Percentiles rank a stretch among this genome's conserved stretches.
Evolutionary conservation across 2,113 vertebrate genomes (phyloP).

Genomic region (Podarcis muralis): DNA sequence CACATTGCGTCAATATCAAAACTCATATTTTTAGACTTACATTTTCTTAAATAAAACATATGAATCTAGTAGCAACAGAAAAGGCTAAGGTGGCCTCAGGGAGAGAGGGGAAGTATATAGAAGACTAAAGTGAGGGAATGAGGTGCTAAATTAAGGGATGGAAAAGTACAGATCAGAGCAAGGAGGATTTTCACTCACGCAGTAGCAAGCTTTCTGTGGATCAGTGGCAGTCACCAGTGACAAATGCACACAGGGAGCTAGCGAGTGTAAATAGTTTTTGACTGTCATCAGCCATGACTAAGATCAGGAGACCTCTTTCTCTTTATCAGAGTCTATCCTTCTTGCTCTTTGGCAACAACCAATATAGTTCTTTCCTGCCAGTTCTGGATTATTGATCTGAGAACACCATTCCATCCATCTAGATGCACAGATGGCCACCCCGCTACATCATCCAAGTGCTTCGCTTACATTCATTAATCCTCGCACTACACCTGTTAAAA

Average conservation of each 20-base stretch:
- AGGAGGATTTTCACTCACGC: background rate
- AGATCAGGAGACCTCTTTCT: background rate
- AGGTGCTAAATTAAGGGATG: background rate
- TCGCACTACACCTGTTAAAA: conserved; percentile 4
- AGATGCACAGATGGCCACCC: background rate
- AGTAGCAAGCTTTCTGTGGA: background rate
- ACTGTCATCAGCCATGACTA: background rate
- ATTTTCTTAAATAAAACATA: background rate
- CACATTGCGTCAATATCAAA: background rate
- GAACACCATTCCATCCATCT: background rate
- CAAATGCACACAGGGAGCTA: background rate
- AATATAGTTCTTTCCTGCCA: background rate
- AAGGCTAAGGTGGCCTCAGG: background rate
- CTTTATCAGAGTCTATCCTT: background rate
- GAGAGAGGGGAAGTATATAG: background rate
- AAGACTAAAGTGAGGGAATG: background rate
- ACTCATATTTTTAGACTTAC: background rate
- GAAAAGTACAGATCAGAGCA: too few relatives aligned
- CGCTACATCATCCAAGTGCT: background rate
- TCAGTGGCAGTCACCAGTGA: background rate
- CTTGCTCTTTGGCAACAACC: background rate
- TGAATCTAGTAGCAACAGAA: background rate
- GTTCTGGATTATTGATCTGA: background rate
- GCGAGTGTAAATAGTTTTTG: background rate
- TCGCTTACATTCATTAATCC: conserved; percentile 1